A percentile compares a stretch with the other conserved stretches of the same genome.
Conservation (phyloP, 1,140 invertebrate species). For the Lerema accius region DNA sequence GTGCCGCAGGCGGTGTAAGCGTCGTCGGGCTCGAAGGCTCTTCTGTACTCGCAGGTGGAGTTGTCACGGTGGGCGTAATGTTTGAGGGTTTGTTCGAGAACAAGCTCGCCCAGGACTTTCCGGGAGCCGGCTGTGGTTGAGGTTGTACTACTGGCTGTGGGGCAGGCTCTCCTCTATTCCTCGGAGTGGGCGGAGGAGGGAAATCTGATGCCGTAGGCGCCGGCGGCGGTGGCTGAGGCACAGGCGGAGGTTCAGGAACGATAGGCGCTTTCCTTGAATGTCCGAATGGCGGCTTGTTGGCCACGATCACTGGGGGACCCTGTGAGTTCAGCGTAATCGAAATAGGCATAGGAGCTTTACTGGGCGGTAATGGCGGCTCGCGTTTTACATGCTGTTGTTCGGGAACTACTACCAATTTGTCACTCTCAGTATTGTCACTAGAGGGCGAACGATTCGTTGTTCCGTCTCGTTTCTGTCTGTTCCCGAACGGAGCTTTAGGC, state of each 20-base stretch:
- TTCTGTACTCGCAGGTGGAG: conserved; percentile 47
- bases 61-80: conserved; percentile 36
- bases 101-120: conserved; percentile 79
- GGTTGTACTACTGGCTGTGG: conserved; percentile 57
- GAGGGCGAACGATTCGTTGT: conserved; percentile 66
- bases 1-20: conserved; percentile 46
- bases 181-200: conserved; percentile 76
- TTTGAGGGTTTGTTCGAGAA: conserved; percentile 67
- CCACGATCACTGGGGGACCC: conserved; percentile 71
- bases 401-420: conserved; percentile 40
- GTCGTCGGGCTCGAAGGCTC: conserved; percentile 66
- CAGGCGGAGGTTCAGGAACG: conserved; percentile 60
- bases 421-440: conserved; percentile 57
- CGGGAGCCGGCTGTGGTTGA: conserved; percentile 66
- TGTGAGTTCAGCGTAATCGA: conserved; percentile 66
- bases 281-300: conserved; percentile 75
- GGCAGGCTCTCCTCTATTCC: conserved; percentile 64
- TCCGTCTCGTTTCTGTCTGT: conserved; percentile 74
- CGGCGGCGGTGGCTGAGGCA: conserved; percentile 66
- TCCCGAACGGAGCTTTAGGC: conserved; percentile 77
- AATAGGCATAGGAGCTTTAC: conserved; percentile 73
- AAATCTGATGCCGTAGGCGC: conserved; percentile 80
- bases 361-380: conserved; percentile 67
- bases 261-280: conserved; percentile 67
- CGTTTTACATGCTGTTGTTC: conserved; percentile 58